Percentiles rank a stretch among this genome's conserved stretches.
phyloP scores from a whole-genome alignment of 2,113 vertebrate species.

The Nyctibius bracteatus region DNA sequence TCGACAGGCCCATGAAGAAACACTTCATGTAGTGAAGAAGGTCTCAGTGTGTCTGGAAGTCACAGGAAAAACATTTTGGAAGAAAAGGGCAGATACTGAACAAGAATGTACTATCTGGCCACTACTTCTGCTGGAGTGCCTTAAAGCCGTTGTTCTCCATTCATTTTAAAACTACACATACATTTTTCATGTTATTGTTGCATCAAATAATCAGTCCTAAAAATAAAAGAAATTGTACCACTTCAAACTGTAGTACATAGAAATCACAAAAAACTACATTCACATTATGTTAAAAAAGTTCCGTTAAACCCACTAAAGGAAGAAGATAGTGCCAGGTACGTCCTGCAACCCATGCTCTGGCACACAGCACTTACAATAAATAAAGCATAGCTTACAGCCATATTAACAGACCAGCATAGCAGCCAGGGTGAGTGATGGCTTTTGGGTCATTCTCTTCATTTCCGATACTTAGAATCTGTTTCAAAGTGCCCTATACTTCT shows the following conservation, averaged over 20 bases:
- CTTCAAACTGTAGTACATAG: neutral
- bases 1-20: neutral
- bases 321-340: neutral
- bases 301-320: constrained; percentile 32
- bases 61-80: neutral
- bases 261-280: constrained; percentile 43
- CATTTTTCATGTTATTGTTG: constrained; percentile 4
- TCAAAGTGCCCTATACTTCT: neutral
- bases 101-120: neutral
- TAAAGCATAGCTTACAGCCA: neutral
- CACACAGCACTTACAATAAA: neutral
- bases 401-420: neutral
- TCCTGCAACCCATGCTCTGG: neutral
- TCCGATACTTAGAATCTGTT: neutral
- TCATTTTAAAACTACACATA: constrained; percentile 25
- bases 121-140: neutral
- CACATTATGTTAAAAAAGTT: constrained; percentile 21
- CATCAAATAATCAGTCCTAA: constrained; percentile 31
- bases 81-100: neutral
- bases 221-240: constrained; percentile 16
- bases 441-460: neutral
- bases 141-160: neutral
- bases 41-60: neutral
- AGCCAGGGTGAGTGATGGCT: neutral
- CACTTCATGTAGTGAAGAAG: neutral